Conservation (phyloP, 2,888 invertebrate species). For the Stomorhina lunata region DNA sequence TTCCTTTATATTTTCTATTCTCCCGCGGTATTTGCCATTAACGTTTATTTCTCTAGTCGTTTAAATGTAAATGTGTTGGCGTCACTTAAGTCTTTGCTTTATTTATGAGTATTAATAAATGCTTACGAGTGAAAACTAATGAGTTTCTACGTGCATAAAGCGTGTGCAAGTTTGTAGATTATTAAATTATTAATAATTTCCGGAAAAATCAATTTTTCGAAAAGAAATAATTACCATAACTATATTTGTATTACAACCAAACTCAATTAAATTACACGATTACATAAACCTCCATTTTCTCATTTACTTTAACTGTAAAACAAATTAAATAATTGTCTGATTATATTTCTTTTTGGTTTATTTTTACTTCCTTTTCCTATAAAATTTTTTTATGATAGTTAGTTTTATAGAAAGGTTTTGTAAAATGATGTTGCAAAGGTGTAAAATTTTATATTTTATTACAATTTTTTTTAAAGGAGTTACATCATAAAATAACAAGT, state of each 20-base stretch:
- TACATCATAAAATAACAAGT: too few species aligned
- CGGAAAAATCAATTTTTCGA: conserved; percentile 57
- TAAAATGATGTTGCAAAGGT: too few species aligned
- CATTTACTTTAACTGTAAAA: background rate
- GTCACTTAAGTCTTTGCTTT: too few species aligned
- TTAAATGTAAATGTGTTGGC: too few species aligned
- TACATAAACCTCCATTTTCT: background rate
- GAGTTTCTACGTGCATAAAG: background rate
- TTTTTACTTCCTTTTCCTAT: background rate
- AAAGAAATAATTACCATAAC: conserved; percentile 45
- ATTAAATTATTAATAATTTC: conserved; percentile 52
- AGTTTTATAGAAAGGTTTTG: too few species aligned
- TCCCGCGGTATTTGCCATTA: background rate
- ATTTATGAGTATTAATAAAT: too few species aligned
- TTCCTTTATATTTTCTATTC: background rate
- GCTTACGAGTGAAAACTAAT: background rate
- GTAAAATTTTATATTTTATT: too few species aligned
- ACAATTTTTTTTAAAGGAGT: too few species aligned
- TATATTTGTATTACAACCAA: background rate
- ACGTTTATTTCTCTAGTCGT: too few species aligned
- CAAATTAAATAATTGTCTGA: background rate
- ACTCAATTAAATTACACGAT: background rate
- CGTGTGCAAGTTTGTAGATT: background rate
- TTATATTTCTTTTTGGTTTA: background rate
- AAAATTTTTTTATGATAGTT: too few species aligned